Percentiles rank a stretch among this genome's conserved stretches.
These are phyloP conservation scores for Sycophaga agraensis DNA, from an alignment of 1,140 invertebrate genomes.

Conservation along the genomic window DNA sequence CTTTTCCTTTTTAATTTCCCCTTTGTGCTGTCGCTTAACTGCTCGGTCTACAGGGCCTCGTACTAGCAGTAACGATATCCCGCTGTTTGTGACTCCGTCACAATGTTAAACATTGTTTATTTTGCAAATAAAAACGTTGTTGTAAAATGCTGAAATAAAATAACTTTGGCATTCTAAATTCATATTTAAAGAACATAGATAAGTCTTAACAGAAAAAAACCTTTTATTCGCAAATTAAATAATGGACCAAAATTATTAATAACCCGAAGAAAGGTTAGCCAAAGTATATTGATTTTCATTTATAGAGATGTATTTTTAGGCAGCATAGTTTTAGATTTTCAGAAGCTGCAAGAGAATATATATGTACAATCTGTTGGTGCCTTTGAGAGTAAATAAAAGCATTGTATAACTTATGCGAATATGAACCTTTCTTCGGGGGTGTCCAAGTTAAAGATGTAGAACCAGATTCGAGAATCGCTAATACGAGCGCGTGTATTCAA, in stretches of 20 bases:
- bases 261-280: neutral
- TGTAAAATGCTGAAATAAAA: neutral
- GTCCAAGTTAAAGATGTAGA: neutral
- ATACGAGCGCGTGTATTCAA: neutral
- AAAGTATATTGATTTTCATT: slow-evolving; percentile 1
- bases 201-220: neutral
- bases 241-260: neutral
- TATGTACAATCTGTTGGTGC: slow-evolving; percentile 15
- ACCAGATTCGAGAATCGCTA: slow-evolving; percentile 10
- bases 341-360: neutral
- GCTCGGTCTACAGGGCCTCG: too few species aligned
- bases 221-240: slow-evolving; percentile 25
- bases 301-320: neutral
- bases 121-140: slow-evolving; percentile 22
- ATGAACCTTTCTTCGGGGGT: slow-evolving; percentile 13
- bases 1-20: too few species aligned
- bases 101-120: slow-evolving; percentile 21
- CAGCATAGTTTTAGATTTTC: neutral
- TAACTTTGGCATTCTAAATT: too few species aligned
- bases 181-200: too few species aligned
- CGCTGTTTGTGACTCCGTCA: too few species aligned
- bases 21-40: too few species aligned
- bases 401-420: neutral
- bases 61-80: too few species aligned
- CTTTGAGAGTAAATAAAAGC: slow-evolving; percentile 5